Base-by-base conservation (phyloP, 37 sponge, comb jelly and placozoan species). In the Beroe ovata region DNA sequence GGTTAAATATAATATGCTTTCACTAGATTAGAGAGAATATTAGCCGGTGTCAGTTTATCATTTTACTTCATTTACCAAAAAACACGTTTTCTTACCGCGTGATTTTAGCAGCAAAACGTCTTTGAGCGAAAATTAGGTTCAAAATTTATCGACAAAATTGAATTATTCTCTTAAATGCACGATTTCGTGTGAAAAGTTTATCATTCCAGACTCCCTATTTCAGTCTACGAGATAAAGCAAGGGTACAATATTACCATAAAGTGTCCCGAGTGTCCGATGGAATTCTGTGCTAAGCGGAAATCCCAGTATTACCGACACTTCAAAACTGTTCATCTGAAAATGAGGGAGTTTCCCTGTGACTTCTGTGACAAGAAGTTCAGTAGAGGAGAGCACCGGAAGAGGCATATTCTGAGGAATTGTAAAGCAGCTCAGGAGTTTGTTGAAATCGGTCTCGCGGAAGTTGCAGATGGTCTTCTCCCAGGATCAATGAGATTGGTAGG, bases 391-490 rank as follows among this genome's bases (percentile, higher is more conserved):
- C 58, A 39, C 58, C 16, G 23, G 38, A 77, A 77, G 28, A 8
- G 84, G 28, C 84, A 77, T 23, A 77, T 42, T 41, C 54, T 77
- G 84, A 42, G 3, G 84, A 66, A 66, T 30, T 66, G 69, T 18
- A 66, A 66, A 37, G 16, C 34, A 18, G 69, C 69, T 18, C 25
- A 66, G 30, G 32, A 66, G 69, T 66, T 66, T 16, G 30, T 47
- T 47, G 54, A 47, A 11, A 11, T 11, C 54, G 54, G 54, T 16
- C 6, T 47, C 11, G 54, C 54, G 6, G 54, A 47, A 11, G 11
- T 47, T 6, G 54, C 54, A 47, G 54, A 11, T 16, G 11, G 11
- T 6, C 11, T 47, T 6, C 54, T 47, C 54, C 54, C 54, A 47
- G 54, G 11, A 47, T 47, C 11, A n/a, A n/a, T n/a, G n/a, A n/a